Percentiles rank a stretch among this genome's conserved stretches.
Evolutionary conservation across 2,888 invertebrate species (phyloP).

Genomic region (Heliconius erato): DNA sequence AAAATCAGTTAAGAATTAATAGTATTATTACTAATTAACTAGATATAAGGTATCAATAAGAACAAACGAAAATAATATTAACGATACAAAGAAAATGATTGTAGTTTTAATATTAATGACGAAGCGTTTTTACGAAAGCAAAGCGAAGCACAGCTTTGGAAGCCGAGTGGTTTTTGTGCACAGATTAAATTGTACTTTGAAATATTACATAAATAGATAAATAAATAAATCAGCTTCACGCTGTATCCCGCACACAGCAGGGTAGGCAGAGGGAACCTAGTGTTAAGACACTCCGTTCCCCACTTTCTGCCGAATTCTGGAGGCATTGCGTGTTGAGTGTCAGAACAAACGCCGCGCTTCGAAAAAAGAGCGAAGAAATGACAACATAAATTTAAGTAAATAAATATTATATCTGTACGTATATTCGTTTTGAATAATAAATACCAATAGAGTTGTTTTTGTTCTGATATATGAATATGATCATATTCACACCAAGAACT

Average conservation of each 20-base stretch:
- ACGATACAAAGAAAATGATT: background rate
- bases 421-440: background rate
- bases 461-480: background rate
- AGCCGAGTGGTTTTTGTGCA: slow-evolving; percentile 2
- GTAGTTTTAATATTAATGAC: slow-evolving; percentile 2
- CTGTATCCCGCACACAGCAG: too few relatives aligned
- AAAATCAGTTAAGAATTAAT: too few relatives aligned
- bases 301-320: too few relatives aligned
- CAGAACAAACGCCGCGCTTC: too few relatives aligned
- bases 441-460: slow-evolving; percentile 7
- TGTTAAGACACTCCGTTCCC: too few relatives aligned
- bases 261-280: too few relatives aligned
- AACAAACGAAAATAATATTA: slow-evolving; percentile 8
- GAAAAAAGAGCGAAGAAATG: too few relatives aligned
- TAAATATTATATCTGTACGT: background rate
- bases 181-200: background rate
- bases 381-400: too few relatives aligned
- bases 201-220: background rate
- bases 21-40: too few relatives aligned
- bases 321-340: too few relatives aligned
- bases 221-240: too few relatives aligned
- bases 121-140: slow-evolving; percentile 1
- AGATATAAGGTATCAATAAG: background rate
- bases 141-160: background rate
- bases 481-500: background rate